A percentile compares a stretch with the other conserved stretches of the same genome.
Evolutionary conservation across 2,888 invertebrate genomes (phyloP).

Genomic region (Pandemis heparana): DNA sequence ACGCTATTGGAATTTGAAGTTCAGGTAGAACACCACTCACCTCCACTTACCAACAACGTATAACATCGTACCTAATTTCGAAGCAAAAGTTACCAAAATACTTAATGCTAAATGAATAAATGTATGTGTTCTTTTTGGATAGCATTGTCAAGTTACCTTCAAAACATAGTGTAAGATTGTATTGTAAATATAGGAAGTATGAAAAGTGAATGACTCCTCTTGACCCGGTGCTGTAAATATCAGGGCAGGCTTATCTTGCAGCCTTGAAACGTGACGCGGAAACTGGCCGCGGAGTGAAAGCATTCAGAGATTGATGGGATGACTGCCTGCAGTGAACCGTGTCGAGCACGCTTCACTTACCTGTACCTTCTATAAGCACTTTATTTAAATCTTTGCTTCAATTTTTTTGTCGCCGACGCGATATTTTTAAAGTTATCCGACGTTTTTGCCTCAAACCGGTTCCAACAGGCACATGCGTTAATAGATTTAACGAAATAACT

Average conservation of each 20-base stretch:
- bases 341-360: slow-evolving; percentile 62
- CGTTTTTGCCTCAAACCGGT: background rate
- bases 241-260: slow-evolving; percentile 71
- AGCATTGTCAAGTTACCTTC: background rate
- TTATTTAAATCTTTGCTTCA: background rate
- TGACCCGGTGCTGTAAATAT: slow-evolving; percentile 79
- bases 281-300: slow-evolving; percentile 78
- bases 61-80: background rate
- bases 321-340: slow-evolving; percentile 66
- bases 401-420: background rate
- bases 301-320: slow-evolving; percentile 75
- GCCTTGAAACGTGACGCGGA: slow-evolving; percentile 83
- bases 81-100: background rate
- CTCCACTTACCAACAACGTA: background rate
- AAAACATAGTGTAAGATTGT: slow-evolving; percentile 46
- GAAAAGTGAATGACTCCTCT: slow-evolving; percentile 79
- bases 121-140: background rate
- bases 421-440: background rate
- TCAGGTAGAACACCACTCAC: background rate
- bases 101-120: background rate
- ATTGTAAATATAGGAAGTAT: slow-evolving; percentile 61
- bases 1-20: slow-evolving; percentile 2
- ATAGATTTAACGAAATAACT: background rate
- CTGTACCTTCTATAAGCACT: slow-evolving; percentile 10
- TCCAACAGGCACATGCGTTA: background rate